Evolutionary conservation across 2,113 vertebrate genomes (phyloP).

Genomic region (Colinus virginianus): DNA sequence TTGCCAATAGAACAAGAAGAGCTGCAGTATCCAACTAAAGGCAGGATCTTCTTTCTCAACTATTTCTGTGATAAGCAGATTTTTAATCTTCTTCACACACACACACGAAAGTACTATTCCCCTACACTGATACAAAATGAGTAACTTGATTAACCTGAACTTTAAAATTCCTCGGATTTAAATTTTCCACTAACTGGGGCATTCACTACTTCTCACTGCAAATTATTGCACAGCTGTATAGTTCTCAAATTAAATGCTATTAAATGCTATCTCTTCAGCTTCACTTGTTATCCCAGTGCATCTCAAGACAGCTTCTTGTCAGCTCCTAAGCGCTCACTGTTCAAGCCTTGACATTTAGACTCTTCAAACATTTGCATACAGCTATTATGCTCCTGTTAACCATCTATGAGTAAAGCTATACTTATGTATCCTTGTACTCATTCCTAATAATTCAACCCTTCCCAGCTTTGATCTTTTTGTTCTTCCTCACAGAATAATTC

Average conservation of each 20-base stretch:
- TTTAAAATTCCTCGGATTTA: not conserved
- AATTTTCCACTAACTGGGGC: not conserved
- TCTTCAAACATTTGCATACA: constrained; percentile 45
- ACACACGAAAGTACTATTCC: not conserved
- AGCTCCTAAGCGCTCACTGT: not conserved
- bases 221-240: not conserved
- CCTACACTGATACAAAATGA: not conserved
- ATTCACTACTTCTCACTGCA: not conserved
- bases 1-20: not conserved
- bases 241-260: not conserved
- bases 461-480: constrained; percentile 24
- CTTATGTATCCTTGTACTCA: constrained; percentile 18
- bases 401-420: constrained; percentile 27
- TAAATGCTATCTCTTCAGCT: not conserved
- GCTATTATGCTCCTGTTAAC: constrained; percentile 31
- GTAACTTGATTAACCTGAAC: not conserved
- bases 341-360: constrained; percentile 59
- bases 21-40: not conserved
- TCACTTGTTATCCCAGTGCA: not conserved
- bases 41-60: not conserved
- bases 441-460: not conserved
- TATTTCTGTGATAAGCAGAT: not conserved
- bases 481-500: constrained; percentile 13
- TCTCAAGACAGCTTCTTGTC: not conserved
- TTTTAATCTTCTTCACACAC: not conserved